These are phyloP conservation scores for Galerucella pusilla DNA, from an alignment of 2,888 invertebrate genomes.

Conservation along the genomic window DNA sequence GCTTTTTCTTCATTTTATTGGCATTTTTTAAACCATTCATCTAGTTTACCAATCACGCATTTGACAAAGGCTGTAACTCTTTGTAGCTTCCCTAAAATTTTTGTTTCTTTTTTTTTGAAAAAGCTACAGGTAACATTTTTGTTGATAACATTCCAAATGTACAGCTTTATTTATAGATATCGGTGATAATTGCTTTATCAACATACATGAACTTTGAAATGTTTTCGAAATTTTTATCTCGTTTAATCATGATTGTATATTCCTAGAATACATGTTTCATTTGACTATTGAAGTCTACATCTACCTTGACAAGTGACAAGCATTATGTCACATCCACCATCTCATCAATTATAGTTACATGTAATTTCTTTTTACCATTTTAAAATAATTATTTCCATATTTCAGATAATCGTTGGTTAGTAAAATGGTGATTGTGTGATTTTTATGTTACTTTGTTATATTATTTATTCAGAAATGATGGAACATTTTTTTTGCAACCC, in stretches of 20 bases:
- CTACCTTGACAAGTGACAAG: too few relatives aligned
- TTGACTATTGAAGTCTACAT: too few relatives aligned
- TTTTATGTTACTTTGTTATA: background rate
- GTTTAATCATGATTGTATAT: background rate
- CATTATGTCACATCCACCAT: too few relatives aligned
- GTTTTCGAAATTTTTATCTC: background rate
- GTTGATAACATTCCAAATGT: background rate
- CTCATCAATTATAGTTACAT: too few relatives aligned
- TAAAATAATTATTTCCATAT: background rate
- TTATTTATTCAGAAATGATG: background rate
- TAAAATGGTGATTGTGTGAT: background rate
- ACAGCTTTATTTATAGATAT: background rate
- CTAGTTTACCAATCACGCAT: too few relatives aligned
- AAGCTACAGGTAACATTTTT: background rate
- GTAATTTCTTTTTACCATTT: too few relatives aligned
- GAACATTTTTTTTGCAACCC: constrained; percentile 9
- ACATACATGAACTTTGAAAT: background rate
- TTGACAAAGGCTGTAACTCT: too few relatives aligned
- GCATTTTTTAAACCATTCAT: too few relatives aligned
- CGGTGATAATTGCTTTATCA: background rate
- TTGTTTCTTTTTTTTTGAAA: too few relatives aligned
- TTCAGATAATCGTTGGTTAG: background rate
- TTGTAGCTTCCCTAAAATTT: too few relatives aligned
- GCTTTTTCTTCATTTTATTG: too few relatives aligned
- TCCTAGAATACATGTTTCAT: too few relatives aligned